These are phyloP conservation scores for Zeuzera pyrina DNA, from an alignment of 2,888 invertebrate species.

Conservation along the genomic window DNA sequence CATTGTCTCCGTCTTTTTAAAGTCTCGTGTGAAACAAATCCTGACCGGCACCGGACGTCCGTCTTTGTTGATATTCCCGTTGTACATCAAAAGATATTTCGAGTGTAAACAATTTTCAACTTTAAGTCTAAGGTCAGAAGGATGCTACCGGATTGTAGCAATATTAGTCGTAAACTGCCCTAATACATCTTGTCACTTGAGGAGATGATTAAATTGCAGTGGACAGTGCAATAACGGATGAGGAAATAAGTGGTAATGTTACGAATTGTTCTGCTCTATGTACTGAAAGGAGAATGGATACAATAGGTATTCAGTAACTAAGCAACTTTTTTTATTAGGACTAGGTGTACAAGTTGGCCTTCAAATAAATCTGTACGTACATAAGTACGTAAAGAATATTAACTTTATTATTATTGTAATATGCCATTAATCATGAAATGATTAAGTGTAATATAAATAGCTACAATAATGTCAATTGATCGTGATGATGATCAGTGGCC, in stretches of 20 bases:
- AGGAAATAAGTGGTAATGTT: conserved; percentile 47
- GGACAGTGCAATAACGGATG: conserved; percentile 44
- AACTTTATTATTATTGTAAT: too few relatives aligned
- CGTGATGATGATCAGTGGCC: too few relatives aligned
- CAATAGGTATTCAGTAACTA: conserved; percentile 7
- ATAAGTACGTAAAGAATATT: too few relatives aligned
- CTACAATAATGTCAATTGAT: too few relatives aligned
- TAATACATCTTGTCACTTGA: conserved; percentile 55
- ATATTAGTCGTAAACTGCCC: conserved; percentile 33
- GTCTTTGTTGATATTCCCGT: conserved; percentile 71
- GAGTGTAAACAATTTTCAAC: conserved; percentile 40
- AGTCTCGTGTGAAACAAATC: conserved; percentile 70
- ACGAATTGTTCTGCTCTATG: conserved; percentile 31
- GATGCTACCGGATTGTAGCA: conserved; percentile 21
- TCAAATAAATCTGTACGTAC: too few relatives aligned
- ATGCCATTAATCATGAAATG: neutral
- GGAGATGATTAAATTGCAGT: conserved; percentile 58
- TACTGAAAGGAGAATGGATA: conserved; percentile 5
- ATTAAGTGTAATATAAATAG: neutral
- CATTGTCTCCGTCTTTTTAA: too few relatives aligned
- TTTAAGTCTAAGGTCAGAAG: conserved; percentile 31
- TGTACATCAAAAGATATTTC: conserved; percentile 64
- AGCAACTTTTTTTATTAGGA: neutral
- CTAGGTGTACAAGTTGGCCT: conserved; percentile 1
- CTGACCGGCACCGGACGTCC: conserved; percentile 73